These are phyloP conservation scores for Tragelaphus buxtoni DNA, from an alignment of 2,113 vertebrate species.

Conservation along the genomic window DNA sequence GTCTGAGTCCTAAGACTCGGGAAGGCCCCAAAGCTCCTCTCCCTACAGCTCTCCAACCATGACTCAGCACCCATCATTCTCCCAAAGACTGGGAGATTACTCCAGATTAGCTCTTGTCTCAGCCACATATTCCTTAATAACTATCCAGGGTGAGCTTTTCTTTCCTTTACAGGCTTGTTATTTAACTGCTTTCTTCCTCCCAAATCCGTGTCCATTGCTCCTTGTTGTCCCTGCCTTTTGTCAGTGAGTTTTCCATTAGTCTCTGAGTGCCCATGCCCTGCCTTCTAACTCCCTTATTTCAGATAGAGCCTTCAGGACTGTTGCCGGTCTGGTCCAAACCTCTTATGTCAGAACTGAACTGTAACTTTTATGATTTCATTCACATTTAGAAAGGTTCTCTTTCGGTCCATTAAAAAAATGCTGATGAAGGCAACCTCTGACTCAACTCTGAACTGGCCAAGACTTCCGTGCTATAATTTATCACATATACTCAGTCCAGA, in stretches of 20 bases:
- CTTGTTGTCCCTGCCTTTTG: background rate
- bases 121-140: background rate
- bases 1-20: background rate
- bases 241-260: background rate
- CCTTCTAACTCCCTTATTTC: background rate
- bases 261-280: background rate
- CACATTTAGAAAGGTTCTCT: background rate
- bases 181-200: background rate
- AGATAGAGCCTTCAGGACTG: background rate
- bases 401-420: background rate
- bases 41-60: background rate
- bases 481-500: background rate
- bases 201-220: background rate
- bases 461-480: background rate
- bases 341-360: background rate
- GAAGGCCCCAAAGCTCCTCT: background rate
- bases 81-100: background rate
- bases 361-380: slow-evolving; percentile 14
- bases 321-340: background rate
- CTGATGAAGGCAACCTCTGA: background rate
- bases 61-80: background rate
- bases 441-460: background rate
- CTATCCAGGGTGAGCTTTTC: background rate
- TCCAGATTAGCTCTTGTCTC: background rate
- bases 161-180: background rate